Evolutionary conservation across 2,113 vertebrate genomes (phyloP).

Genomic region (Salminus brasiliensis): DNA sequence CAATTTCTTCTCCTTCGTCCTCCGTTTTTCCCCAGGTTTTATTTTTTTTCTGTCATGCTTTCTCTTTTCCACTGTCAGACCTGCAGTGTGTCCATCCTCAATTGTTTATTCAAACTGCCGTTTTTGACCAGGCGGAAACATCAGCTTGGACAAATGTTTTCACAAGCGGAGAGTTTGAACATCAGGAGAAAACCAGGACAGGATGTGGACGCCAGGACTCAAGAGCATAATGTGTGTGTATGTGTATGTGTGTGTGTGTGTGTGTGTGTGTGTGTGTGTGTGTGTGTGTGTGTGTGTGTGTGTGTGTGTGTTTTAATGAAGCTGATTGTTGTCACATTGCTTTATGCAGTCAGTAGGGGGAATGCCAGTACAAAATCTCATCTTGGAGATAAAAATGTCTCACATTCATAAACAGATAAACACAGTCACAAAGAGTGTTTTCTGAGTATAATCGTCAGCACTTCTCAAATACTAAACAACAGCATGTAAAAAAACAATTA

Average conservation of each 20-base stretch:
- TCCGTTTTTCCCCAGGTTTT: too few species aligned
- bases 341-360: background rate
- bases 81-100: background rate
- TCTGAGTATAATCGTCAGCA: too few species aligned
- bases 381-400: background rate
- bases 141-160: background rate
- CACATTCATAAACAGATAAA: background rate
- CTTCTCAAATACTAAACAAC: too few species aligned
- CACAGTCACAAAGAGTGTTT: too few species aligned
- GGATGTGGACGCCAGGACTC: too few species aligned
- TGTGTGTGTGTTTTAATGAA: background rate
- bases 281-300: background rate
- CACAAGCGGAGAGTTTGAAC: background rate
- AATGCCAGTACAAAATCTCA: background rate
- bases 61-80: background rate
- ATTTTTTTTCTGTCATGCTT: background rate
- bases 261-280: background rate
- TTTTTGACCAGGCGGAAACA: background rate
- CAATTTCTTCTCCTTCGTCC: background rate
- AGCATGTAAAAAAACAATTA: too few species aligned
- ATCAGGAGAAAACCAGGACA: background rate
- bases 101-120: background rate
- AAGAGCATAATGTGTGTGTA: background rate
- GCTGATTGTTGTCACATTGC: background rate
- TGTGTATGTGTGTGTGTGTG: background rate